Conservation (phyloP, 2,797 vertebrate genomes). For the Pachyuromys duprasi region DNA sequence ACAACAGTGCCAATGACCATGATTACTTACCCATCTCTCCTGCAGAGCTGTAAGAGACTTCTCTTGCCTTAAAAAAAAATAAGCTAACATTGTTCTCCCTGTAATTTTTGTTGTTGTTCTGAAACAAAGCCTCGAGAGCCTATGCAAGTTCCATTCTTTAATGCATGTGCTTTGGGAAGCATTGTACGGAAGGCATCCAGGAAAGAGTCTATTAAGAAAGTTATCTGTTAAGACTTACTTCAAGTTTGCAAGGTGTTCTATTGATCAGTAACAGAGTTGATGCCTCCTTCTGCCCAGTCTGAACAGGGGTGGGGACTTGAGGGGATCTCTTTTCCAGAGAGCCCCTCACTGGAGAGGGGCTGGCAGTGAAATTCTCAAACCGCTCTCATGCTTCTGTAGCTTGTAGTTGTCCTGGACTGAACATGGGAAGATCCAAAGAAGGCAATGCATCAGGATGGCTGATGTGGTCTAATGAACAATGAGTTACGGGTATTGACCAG, state of each 20-base stretch:
- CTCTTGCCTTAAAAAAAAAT: conserved; percentile 12
- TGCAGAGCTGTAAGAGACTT: conserved; percentile 39
- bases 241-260: neutral
- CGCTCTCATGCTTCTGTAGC: neutral
- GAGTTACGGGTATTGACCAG: neutral
- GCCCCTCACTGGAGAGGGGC: neutral
- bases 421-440: neutral
- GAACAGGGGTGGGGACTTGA: neutral
- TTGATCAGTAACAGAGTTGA: neutral
- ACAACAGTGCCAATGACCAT: conserved; percentile 18
- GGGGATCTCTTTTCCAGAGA: neutral
- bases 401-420: neutral
- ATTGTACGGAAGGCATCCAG: neutral
- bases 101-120: conserved; percentile 30
- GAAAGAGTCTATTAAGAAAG: neutral
- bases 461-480: neutral
- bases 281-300: neutral
- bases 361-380: neutral
- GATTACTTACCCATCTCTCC: conserved; percentile 24
- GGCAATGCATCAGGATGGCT: no score
- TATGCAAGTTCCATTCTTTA: conserved; percentile 35
- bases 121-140: conserved; percentile 55
- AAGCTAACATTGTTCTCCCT: neutral
- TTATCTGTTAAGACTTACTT: neutral
- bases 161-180: conserved; percentile 16